These are phyloP conservation scores for Mellilla xanthometata DNA, from an alignment of 2,888 invertebrate species.

Conservation along the genomic window DNA sequence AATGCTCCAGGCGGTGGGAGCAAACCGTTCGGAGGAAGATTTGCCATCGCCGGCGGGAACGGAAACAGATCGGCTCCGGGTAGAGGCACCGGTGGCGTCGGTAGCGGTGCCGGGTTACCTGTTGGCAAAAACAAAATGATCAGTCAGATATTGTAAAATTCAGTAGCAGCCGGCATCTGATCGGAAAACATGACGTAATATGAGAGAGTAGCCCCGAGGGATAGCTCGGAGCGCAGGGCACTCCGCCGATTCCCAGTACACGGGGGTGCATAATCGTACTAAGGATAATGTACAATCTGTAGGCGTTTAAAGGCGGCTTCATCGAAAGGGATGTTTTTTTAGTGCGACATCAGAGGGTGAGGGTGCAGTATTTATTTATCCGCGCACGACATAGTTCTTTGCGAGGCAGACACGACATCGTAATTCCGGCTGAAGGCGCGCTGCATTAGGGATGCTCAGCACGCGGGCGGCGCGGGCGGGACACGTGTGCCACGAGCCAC, in stretches of 20 bases:
- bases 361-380: slow-evolving; percentile 83
- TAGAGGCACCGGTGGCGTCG: slow-evolving; percentile 61
- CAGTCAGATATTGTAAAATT: slow-evolving; percentile 32
- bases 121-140: slow-evolving; percentile 53
- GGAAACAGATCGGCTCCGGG: slow-evolving; percentile 73
- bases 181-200: slow-evolving; percentile 76
- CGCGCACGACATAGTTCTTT: slow-evolving; percentile 71
- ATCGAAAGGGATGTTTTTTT: slow-evolving; percentile 82
- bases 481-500: slow-evolving; percentile 57
- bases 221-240: slow-evolving; percentile 66
- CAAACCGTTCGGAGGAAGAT: slow-evolving; percentile 71
- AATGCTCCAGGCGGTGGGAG: slow-evolving; percentile 83
- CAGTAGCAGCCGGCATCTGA: slow-evolving; percentile 41
- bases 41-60: slow-evolving; percentile 68
- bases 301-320: slow-evolving; percentile 82
- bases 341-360: slow-evolving; percentile 78
- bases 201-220: slow-evolving; percentile 75
- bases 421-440: slow-evolving; percentile 60
- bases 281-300: slow-evolving; percentile 83
- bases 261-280: slow-evolving; percentile 83
- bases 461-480: slow-evolving; percentile 62
- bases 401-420: slow-evolving; percentile 66
- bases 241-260: slow-evolving; percentile 78
- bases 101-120: slow-evolving; percentile 70
- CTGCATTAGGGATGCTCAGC: slow-evolving; percentile 68